Percentiles rank a stretch among this genome's conserved stretches.
These are phyloP conservation scores for Mastomys natalensis DNA, from an alignment of 2,113 vertebrate species.

Conservation along the genomic window DNA sequence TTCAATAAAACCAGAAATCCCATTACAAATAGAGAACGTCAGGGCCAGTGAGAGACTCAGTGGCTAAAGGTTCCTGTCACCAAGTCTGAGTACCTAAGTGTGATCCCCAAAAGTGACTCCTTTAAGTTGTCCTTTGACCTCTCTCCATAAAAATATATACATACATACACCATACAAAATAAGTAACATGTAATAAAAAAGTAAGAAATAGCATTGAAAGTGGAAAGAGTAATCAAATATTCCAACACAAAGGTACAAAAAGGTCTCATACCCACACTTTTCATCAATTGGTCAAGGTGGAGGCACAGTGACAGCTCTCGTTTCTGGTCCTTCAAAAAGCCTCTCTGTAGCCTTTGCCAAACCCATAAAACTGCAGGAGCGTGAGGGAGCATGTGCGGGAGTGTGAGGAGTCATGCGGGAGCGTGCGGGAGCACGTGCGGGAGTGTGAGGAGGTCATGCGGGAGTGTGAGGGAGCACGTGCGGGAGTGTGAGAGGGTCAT, in stretches of 20 bases:
- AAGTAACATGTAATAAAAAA: not conserved
- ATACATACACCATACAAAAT: not conserved
- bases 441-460: too few relatives aligned
- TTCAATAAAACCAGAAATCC: constrained; percentile 51
- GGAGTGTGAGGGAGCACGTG: too few relatives aligned
- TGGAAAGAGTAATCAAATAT: not conserved
- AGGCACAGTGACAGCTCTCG: not conserved
- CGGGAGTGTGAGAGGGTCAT: too few relatives aligned
- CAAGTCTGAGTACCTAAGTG: not conserved
- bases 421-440: too few relatives aligned
- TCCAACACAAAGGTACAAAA: not conserved
- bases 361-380: constrained; percentile 33
- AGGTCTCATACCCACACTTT: not conserved
- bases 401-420: not conserved
- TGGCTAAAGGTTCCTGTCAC: not conserved
- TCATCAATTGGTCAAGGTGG: constrained; percentile 15
- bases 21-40: not conserved
- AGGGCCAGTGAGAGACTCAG: not conserved
- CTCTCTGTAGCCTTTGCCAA: constrained; percentile 11
- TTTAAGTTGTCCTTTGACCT: not conserved
- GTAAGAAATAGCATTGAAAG: not conserved
- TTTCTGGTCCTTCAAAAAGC: constrained; percentile 23
- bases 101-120: not conserved
- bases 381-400: not conserved
- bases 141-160: too few relatives aligned